These are phyloP conservation scores for Mylabris sibirica DNA, from an alignment of 2,888 invertebrate genomes.

Conservation along the genomic window DNA sequence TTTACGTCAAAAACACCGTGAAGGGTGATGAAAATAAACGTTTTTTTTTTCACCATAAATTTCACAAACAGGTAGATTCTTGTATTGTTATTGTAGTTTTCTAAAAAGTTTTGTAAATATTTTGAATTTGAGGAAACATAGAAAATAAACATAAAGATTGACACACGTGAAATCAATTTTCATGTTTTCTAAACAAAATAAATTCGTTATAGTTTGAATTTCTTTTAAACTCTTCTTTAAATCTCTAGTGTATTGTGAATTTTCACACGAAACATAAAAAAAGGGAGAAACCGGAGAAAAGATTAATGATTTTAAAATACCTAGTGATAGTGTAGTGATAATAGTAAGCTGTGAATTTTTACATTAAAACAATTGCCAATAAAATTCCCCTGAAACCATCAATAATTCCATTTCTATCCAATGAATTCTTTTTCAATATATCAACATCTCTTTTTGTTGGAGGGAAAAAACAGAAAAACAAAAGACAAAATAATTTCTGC, in stretches of 20 bases:
- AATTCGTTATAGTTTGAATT: constrained; percentile 2
- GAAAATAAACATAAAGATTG: constrained; percentile 22
- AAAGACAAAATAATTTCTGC: constrained; percentile 9
- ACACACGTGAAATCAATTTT: constrained; percentile 38
- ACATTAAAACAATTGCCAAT: background rate
- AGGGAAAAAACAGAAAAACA: background rate
- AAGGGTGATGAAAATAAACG: background rate
- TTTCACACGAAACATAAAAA: background rate
- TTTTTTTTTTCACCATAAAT: background rate
- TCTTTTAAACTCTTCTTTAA: background rate
- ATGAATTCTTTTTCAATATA: background rate
- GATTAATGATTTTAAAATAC: background rate
- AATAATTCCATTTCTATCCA: background rate
- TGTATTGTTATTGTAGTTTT: constrained; percentile 2
- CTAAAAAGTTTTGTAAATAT: constrained; percentile 9
- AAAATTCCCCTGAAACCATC: background rate
- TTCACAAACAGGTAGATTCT: background rate
- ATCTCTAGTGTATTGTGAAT: background rate
- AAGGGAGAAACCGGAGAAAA: background rate
- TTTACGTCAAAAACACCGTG: background rate
- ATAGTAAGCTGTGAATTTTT: background rate
- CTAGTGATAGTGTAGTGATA: no score
- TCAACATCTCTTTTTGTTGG: background rate
- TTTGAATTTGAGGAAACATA: background rate
- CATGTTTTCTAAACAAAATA: background rate